Evolutionary conservation across 1,140 invertebrate species (phyloP).

Genomic region (Gryon sp.): DNA sequence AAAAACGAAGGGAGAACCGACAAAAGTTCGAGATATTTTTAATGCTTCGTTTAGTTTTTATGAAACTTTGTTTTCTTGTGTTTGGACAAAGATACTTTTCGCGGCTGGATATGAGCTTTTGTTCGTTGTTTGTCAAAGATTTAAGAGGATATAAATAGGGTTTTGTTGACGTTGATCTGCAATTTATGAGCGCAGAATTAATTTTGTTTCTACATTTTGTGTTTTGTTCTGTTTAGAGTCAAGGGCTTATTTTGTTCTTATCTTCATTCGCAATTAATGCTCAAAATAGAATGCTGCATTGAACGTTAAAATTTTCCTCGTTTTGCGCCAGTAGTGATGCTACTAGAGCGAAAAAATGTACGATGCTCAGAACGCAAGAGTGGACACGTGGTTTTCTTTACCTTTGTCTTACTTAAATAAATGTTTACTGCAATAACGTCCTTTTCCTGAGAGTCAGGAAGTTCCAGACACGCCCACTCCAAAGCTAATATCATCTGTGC

Average conservation of each 20-base stretch:
- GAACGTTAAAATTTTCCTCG: slow-evolving; percentile 42
- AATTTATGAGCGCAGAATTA: slow-evolving; percentile 26
- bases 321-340: neutral
- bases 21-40: slow-evolving; percentile 50
- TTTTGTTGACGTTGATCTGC: slow-evolving; percentile 38
- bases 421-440: slow-evolving; percentile 58
- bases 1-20: slow-evolving; percentile 18
- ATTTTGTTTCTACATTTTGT: slow-evolving; percentile 20
- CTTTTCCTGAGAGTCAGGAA: slow-evolving; percentile 43
- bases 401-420: slow-evolving; percentile 55
- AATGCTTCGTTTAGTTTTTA: slow-evolving; percentile 55
- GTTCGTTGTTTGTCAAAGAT: slow-evolving; percentile 53
- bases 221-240: slow-evolving; percentile 14
- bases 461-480: slow-evolving; percentile 23
- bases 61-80: slow-evolving; percentile 48
- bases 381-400: slow-evolving; percentile 58
- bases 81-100: slow-evolving; percentile 43
- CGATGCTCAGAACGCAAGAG: slow-evolving; percentile 17
- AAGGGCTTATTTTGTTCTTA: slow-evolving; percentile 13
- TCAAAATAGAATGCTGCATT: slow-evolving; percentile 26
- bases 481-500: slow-evolving; percentile 49
- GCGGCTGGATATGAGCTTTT: slow-evolving; percentile 51
- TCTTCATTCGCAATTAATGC: slow-evolving; percentile 24
- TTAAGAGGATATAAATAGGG: slow-evolving; percentile 49
- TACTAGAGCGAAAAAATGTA: slow-evolving; percentile 16